These are phyloP conservation scores for Muscicapa comitata DNA, from an alignment of 2,797 vertebrate genomes.

Conservation along the genomic window DNA sequence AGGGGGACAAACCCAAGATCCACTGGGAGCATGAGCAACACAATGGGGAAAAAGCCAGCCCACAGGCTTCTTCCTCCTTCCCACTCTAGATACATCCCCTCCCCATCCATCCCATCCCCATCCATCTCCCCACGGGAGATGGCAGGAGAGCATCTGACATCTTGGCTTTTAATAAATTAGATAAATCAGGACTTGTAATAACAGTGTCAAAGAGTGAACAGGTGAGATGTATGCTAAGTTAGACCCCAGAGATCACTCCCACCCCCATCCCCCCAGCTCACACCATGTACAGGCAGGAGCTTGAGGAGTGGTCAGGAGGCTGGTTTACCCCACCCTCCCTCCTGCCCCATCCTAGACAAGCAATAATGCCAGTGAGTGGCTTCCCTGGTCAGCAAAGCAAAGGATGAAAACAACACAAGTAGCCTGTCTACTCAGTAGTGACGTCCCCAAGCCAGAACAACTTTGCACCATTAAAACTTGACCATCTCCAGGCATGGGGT, in stretches of 20 bases:
- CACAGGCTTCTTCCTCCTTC: neutral
- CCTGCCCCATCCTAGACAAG: neutral
- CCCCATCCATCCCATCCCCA: too few species aligned
- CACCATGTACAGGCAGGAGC: rapidly evolving
- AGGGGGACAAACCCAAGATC: neutral
- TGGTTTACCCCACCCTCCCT: neutral
- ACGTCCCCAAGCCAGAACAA: neutral
- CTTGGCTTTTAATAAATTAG: neutral
- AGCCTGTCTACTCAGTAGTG: neutral
- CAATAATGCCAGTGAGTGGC: rapidly evolving
- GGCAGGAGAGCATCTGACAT: neutral
- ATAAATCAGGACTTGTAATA: neutral
- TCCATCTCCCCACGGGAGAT: neutral
- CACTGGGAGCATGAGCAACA: rapidly evolving
- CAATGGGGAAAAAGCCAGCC: rapidly evolving
- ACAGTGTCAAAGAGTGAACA: neutral
- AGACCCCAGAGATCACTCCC: neutral
- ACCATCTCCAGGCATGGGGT: neutral
- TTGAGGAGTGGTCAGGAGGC: neutral
- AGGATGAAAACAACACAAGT: neutral
- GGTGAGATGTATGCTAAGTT: neutral
- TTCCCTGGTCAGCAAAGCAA: neutral
- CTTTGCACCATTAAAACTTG: neutral
- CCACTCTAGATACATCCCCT: neutral
- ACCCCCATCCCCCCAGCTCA: neutral